phyloP scores from a whole-genome alignment of 2,113 vertebrate genomes.

The Prinia subflava region DNA sequence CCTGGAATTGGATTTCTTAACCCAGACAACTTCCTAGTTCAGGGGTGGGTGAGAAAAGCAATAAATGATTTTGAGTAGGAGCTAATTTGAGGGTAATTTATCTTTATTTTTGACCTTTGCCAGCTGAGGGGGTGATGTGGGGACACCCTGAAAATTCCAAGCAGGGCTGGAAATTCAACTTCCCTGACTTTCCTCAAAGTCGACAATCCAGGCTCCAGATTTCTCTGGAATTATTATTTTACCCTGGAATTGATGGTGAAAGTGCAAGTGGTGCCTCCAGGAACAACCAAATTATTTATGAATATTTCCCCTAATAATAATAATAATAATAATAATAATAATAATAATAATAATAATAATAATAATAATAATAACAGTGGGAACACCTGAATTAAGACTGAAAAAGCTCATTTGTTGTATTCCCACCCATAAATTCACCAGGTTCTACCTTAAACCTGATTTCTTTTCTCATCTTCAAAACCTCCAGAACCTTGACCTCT shows the following conservation, averaged over 20 bases:
- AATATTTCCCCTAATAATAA: not conserved
- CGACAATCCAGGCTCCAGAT: not conserved
- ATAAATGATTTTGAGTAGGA: not conserved
- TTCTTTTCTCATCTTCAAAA: not conserved
- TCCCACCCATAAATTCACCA: not conserved
- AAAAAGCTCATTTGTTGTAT: not conserved
- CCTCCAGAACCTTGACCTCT: not conserved
- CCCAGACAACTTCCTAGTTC: not conserved
- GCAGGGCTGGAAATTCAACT: not conserved
- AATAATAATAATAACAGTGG: not conserved
- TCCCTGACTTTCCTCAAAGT: rapidly evolving
- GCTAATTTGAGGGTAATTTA: not conserved
- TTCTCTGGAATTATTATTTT: not conserved
- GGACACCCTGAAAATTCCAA: not conserved
- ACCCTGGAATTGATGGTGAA: not conserved
- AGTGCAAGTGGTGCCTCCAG: not conserved
- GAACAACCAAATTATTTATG: not conserved
- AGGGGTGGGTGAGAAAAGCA: not conserved
- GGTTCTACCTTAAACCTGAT: not conserved
- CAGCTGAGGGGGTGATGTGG: not conserved
- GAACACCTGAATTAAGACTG: not conserved
- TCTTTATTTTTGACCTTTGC: not conserved
- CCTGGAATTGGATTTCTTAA: not conserved
- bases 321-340: not conserved
- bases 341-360: too few species aligned